Conservation (phyloP, 92 coral and sea anemone genomes). For the Heteractis magnifica region DNA sequence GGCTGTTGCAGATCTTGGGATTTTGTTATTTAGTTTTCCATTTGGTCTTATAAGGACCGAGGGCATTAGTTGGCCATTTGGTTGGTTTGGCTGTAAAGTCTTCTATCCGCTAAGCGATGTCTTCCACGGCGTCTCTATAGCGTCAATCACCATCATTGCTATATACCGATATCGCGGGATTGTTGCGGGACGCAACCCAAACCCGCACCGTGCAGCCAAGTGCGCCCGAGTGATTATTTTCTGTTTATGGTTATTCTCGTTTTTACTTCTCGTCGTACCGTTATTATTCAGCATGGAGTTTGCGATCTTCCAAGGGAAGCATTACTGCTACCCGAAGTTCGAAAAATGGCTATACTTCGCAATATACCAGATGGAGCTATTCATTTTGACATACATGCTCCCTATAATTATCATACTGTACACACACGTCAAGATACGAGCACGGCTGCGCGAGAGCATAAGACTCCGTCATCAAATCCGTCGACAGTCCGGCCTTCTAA, state of each 20-base stretch:
- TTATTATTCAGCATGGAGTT: conserved; percentile 68
- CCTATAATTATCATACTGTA: conserved; percentile 63
- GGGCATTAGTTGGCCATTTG: conserved; percentile 74
- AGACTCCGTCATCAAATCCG: conserved; percentile 66
- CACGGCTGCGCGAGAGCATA: conserved; percentile 73
- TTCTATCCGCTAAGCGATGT: conserved; percentile 79
- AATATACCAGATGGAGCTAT: conserved; percentile 66
- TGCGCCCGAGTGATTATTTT: conserved; percentile 52
- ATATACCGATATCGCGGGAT: conserved; percentile 76
- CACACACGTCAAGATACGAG: conserved; percentile 75
- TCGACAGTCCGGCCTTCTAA: conserved; percentile 48
- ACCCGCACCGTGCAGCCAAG: conserved; percentile 36
- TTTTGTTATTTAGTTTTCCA: conserved; percentile 71
- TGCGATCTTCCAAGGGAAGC: conserved; percentile 31
- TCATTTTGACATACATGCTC: conserved; percentile 57
- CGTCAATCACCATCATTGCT: conserved; percentile 83
- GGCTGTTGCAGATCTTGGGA: conserved; percentile 76
- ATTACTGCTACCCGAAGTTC: conserved; percentile 64
- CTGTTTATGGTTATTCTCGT: conserved; percentile 61
- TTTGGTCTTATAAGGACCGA: conserved; percentile 74
- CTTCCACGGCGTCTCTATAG: conserved; percentile 81
- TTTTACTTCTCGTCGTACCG: conserved; percentile 70
- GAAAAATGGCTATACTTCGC: conserved; percentile 44
- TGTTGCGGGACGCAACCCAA: conserved; percentile 70
- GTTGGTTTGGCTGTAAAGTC: conserved; percentile 76